phyloP scores from a whole-genome alignment of 1,140 invertebrate species.

The Formica exsecta region DNA sequence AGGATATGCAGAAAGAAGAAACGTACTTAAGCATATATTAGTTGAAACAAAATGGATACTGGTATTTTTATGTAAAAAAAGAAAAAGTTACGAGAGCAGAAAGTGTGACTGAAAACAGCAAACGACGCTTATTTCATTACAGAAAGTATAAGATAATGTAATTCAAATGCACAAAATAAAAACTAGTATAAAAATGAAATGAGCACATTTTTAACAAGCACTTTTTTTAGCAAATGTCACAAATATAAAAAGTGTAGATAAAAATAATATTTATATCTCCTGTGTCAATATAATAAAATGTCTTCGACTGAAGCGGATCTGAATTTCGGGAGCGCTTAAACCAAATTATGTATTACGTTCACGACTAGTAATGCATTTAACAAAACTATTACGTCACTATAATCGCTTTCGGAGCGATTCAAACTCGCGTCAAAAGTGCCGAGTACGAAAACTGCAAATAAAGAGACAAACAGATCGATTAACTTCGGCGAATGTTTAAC shows the following conservation, averaged over 20 bases:
- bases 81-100: not conserved
- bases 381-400: conserved; percentile 36
- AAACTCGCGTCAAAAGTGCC: not conserved
- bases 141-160: not conserved
- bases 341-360: not conserved
- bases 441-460: not conserved
- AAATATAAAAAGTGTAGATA: conserved; percentile 12
- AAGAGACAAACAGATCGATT: not conserved
- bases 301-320: not conserved
- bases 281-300: not conserved
- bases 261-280: not conserved
- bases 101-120: not conserved
- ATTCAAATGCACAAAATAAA: not conserved
- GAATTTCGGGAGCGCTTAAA: not conserved
- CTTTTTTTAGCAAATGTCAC: not conserved
- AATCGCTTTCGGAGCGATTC: conserved; percentile 9
- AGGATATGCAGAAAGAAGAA: too few species aligned
- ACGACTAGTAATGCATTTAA: not conserved
- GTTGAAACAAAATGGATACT: not conserved
- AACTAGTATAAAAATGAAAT: not conserved
- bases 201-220: not conserved
- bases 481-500: not conserved
- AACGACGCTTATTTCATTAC: not conserved
- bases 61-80: not conserved
- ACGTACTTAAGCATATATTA: too few species aligned